Evolutionary conservation across 2,888 invertebrate genomes (phyloP).

Genomic region (Ariolimax columbianus): DNA sequence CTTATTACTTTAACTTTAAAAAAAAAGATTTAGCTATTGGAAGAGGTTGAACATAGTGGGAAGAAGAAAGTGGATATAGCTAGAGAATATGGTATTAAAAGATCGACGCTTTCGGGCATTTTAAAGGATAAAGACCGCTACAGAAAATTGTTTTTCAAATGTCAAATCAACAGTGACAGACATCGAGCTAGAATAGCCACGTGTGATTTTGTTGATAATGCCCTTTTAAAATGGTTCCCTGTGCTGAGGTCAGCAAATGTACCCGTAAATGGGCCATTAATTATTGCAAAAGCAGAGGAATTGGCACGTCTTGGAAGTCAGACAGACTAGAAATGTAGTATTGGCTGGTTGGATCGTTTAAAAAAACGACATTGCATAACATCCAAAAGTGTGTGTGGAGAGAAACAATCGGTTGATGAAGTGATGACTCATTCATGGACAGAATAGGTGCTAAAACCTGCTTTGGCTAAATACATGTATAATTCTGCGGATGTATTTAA

Average conservation of each 20-base stretch:
- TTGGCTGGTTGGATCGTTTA: conserved; percentile 16
- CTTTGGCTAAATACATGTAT: conserved; percentile 38
- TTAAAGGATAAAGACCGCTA: background rate
- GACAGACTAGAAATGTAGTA: conserved; percentile 2
- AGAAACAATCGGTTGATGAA: conserved; percentile 1
- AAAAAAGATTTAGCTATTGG: conserved; percentile 4
- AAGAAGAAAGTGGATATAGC: background rate
- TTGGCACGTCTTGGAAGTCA: background rate
- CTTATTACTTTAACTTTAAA: conserved; percentile 6
- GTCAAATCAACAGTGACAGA: conserved; percentile 3
- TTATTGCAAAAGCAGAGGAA: conserved; percentile 4
- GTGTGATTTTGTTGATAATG: background rate
- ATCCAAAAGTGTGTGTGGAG: conserved; percentile 17
- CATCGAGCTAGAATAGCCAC: conserved; percentile 1
- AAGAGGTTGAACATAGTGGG: background rate
- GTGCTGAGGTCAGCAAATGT: background rate
- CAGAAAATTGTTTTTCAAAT: background rate
- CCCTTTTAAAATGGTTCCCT: conserved; percentile 14
- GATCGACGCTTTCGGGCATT: background rate
- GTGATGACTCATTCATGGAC: background rate
- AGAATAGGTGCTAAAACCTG: conserved; percentile 12
- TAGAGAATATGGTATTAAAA: no score
- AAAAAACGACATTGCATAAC: conserved; percentile 10
- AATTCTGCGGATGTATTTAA: conserved; percentile 52
- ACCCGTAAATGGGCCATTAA: conserved; percentile 10